Evolutionary conservation across 1,140 invertebrate species (phyloP).

Genomic region (Bilobella aurantiaca): DNA sequence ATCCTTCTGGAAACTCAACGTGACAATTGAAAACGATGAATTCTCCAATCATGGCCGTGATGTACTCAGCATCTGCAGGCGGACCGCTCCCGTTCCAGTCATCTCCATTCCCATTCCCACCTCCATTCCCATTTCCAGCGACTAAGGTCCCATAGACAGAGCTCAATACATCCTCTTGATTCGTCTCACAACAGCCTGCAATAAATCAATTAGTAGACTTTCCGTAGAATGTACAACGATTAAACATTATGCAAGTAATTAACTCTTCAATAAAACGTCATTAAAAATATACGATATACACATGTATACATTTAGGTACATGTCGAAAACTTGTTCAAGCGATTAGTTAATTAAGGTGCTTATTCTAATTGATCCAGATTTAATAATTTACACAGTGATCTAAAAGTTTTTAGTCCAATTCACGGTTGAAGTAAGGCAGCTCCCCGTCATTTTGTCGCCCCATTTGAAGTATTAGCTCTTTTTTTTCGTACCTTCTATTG

Average conservation of each 20-base stretch:
- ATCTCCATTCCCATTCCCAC: conserved; percentile 31
- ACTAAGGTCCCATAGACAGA: conserved; percentile 33
- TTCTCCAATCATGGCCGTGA: conserved; percentile 88
- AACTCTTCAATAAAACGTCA: neutral
- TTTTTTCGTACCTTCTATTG: no score
- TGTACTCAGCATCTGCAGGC: conserved; percentile 70
- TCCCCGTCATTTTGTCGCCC: no score
- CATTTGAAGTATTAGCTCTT: no score
- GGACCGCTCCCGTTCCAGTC: conserved; percentile 27
- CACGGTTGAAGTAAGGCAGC: no score
- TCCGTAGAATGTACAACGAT: neutral
- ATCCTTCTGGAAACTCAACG: conserved; percentile 86
- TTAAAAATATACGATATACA: no score
- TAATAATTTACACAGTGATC: no score
- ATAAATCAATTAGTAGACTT: conserved; percentile 12
- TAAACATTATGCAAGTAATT: neutral
- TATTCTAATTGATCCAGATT: neutral
- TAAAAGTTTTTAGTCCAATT: no score
- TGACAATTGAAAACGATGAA: conserved; percentile 92
- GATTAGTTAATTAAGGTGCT: neutral
- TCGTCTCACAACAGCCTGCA: conserved; percentile 33
- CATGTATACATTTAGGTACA: neutral
- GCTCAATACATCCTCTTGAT: conserved; percentile 28
- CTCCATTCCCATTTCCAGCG: conserved; percentile 27
- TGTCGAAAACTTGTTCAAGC: neutral